Evolutionary conservation across 2,797 vertebrate species (phyloP), one percentile per base, ranked within the genome.

Genomic region (Myotis pilosus): DNA sequence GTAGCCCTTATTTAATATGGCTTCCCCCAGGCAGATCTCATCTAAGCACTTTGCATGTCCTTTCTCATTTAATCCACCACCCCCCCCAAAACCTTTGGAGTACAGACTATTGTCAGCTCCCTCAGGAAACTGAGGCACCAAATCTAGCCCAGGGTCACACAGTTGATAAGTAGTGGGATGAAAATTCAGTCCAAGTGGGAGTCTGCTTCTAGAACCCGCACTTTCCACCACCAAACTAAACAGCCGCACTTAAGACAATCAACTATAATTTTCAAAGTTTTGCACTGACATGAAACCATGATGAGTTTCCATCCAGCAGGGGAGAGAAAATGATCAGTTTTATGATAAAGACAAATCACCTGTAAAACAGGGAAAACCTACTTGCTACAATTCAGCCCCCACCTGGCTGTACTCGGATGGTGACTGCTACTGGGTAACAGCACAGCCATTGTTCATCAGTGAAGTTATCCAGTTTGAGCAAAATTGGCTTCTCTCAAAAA

Each of bases 401-500:
- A 47, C 47, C 55, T 85, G 90, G 53, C 68, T 25, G 0, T 6
- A 5, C 2, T 8, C 33, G 22, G 72, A 25, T 20, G 9, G 36
- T 28, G 51, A 38, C 22, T 19, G 3, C 47, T 38, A 47, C 49
- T 12, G 5, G 57, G 19, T 44, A 8, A 51, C 57, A 12, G 33
- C 16, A 87, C 28, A 2, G 6, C 4, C n/a, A 30, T 25, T 60
- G 23, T 78, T 86, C 90, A 47, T 16, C 94, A 81, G 15, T 30
- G 55, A 89, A 74, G 38, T 95, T 72, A 57, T n/a, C 69, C 53
- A 38, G n/a, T 19, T 92, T 69, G 68, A 90, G 41, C 55, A 68
- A 93, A 91, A 94, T 17, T 38, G 41, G 96, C 96, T 71, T 91
- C 74, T 87, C 92, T 95, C 72, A 97, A 96, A 89, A 96, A 74